phyloP scores from a whole-genome alignment of 1,140 invertebrate genomes.

The Plectrocnemia conspersa region DNA sequence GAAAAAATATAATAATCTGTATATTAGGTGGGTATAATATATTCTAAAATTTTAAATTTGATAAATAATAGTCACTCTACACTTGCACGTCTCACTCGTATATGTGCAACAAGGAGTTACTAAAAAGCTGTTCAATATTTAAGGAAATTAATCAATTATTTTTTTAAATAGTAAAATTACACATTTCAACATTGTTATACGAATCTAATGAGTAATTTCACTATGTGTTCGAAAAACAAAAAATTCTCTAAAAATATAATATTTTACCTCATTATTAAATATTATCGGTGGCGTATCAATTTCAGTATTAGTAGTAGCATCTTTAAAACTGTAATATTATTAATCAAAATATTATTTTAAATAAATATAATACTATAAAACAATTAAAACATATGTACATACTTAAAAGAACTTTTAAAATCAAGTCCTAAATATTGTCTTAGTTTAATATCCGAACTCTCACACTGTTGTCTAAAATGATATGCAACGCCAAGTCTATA shows the following conservation, averaged over 20 bases:
- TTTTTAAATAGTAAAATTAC: too few species aligned
- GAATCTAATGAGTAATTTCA: too few species aligned
- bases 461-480: constrained; percentile 63
- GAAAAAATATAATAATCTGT: too few species aligned
- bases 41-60: too few species aligned
- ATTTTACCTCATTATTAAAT: neutral
- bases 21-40: too few species aligned
- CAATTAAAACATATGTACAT: constrained; percentile 9
- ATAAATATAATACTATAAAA: constrained; percentile 13
- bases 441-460: constrained; percentile 57
- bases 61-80: too few species aligned
- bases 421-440: constrained; percentile 56
- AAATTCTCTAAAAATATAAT: neutral
- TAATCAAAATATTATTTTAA: constrained; percentile 15
- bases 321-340: constrained; percentile 39
- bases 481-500: constrained; percentile 61
- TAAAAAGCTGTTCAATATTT: too few species aligned
- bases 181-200: too few species aligned
- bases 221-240: neutral
- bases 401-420: constrained; percentile 38
- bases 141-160: too few species aligned
- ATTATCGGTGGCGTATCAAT: constrained; percentile 39
- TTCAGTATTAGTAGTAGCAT: constrained; percentile 47
- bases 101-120: too few species aligned
- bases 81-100: too few species aligned